Percentiles rank a stretch among this genome's conserved stretches.
These are phyloP conservation scores for Crambe crambe DNA, from an alignment of 37 sponge, comb jelly and placozoan genomes.

Conservation along the genomic window DNA sequence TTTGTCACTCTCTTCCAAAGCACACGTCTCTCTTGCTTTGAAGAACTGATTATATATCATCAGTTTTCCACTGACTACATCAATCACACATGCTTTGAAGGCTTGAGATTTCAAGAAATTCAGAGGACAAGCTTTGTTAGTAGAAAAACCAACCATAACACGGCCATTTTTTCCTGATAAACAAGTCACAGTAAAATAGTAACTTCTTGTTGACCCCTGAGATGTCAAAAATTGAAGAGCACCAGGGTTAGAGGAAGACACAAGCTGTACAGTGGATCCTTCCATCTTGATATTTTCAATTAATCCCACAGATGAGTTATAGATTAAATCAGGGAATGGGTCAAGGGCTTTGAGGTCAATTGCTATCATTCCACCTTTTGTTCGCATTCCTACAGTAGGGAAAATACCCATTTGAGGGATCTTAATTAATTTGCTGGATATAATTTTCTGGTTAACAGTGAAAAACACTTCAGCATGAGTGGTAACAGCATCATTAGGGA, in stretches of 20 bases:
- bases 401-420: slow-evolving; percentile 66
- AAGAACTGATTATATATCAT: slow-evolving; percentile 4
- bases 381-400: slow-evolving; percentile 69
- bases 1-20: background rate
- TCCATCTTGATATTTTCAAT: slow-evolving; percentile 26
- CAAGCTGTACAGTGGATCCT: slow-evolving; percentile 7
- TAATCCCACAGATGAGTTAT: slow-evolving; percentile 9
- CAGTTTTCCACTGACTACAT: slow-evolving; percentile 22
- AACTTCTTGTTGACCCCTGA: background rate
- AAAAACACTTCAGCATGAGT: slow-evolving; percentile 68
- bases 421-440: slow-evolving; percentile 34
- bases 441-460: slow-evolving; percentile 44
- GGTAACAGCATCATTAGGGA: slow-evolving; percentile 32
- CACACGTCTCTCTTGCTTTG: slow-evolving; percentile 31
- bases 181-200: slow-evolving; percentile 27
- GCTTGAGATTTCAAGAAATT: background rate
- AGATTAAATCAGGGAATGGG: slow-evolving; percentile 32
- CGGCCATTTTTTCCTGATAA: slow-evolving; percentile 3
- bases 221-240: slow-evolving; percentile 8
- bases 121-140: slow-evolving; percentile 5
- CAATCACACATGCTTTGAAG: background rate
- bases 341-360: slow-evolving; percentile 24
- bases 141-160: slow-evolving; percentile 46
- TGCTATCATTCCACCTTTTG: slow-evolving; percentile 23
- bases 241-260: slow-evolving; percentile 26